Evolutionary conservation across 2,113 vertebrate species (phyloP).

Genomic region (Gymnarchus niloticus): DNA sequence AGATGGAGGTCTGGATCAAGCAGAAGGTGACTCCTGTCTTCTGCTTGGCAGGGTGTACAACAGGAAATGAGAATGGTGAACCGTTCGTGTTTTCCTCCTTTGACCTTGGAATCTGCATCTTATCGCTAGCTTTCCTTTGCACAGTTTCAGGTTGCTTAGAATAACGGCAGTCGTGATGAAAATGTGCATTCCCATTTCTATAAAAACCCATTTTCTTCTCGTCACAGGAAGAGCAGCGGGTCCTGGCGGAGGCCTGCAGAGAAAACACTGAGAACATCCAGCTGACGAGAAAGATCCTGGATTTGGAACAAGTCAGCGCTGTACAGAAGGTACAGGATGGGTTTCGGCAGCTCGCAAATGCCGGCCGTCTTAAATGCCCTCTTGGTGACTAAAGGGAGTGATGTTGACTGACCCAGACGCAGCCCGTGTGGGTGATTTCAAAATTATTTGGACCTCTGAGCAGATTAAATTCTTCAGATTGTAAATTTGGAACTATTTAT

Average conservation of each 20-base stretch:
- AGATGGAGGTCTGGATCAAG: slow-evolving; percentile 74
- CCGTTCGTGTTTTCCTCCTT: not conserved
- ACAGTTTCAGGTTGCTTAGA: slow-evolving; percentile 28
- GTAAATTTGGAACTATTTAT: not conserved
- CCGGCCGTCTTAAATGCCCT: not conserved
- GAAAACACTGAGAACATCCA: slow-evolving; percentile 75
- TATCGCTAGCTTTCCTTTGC: not conserved
- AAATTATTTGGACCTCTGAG: not conserved
- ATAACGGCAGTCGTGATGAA: slow-evolving; percentile 38
- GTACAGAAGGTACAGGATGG: not conserved
- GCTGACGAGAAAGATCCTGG: slow-evolving; percentile 65
- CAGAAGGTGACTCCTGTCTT: slow-evolving; percentile 52
- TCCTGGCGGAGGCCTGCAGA: slow-evolving; percentile 61
- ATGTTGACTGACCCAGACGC: not conserved
- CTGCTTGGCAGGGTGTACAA: slow-evolving; percentile 38
- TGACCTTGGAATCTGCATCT: not conserved
- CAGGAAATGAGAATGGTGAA: not conserved
- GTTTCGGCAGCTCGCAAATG: not conserved
- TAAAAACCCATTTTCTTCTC: slow-evolving; percentile 54
- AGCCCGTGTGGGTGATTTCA: not conserved
- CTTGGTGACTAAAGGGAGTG: not conserved
- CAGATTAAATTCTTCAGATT: not conserved
- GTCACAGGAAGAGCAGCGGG: slow-evolving; percentile 72
- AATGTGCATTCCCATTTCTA: slow-evolving; percentile 35
- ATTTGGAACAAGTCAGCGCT: slow-evolving; percentile 60